These are phyloP conservation scores for Argopecten irradians DNA, from an alignment of 1,140 invertebrate genomes.

Conservation along the genomic window DNA sequence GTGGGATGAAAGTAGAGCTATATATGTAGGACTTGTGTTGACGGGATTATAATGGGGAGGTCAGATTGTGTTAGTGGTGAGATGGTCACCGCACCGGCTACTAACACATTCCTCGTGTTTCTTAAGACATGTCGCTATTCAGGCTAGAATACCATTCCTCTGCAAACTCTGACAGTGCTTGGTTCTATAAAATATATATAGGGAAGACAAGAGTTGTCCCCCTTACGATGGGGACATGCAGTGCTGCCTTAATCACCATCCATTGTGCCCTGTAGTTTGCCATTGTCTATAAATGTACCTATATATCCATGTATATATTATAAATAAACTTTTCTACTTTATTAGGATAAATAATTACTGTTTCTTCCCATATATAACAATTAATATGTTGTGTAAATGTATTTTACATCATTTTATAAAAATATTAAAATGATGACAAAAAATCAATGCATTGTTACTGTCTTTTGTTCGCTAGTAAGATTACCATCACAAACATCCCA, in stretches of 20 bases:
- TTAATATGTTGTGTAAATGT: conserved; percentile 4
- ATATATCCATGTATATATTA: conserved; percentile 19
- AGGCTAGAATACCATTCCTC: neutral
- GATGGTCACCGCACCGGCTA: neutral
- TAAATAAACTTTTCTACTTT: conserved; percentile 19
- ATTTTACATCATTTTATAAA: conserved; percentile 7
- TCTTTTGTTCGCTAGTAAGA: no score
- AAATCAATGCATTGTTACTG: neutral
- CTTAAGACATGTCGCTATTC: neutral
- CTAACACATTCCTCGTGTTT: neutral
- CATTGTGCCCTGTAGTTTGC: neutral
- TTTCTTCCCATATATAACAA: neutral
- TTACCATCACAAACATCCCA: no score
- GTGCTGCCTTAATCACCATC: neutral
- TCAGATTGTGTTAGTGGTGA: neutral
- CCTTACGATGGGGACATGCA: no score
- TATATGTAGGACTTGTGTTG: neutral
- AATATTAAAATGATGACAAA: conserved; percentile 23
- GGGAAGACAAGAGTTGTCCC: neutral
- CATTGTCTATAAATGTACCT: neutral
- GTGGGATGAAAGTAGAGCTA: neutral
- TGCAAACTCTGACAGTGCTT: neutral
- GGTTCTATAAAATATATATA: neutral
- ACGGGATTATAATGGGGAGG: neutral
- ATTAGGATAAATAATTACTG: conserved; percentile 18